A percentile compares a stretch with the other conserved stretches of the same genome.
Evolutionary conservation across 2,888 invertebrate genomes (phyloP).

Genomic region (Brachyptera putata): DNA sequence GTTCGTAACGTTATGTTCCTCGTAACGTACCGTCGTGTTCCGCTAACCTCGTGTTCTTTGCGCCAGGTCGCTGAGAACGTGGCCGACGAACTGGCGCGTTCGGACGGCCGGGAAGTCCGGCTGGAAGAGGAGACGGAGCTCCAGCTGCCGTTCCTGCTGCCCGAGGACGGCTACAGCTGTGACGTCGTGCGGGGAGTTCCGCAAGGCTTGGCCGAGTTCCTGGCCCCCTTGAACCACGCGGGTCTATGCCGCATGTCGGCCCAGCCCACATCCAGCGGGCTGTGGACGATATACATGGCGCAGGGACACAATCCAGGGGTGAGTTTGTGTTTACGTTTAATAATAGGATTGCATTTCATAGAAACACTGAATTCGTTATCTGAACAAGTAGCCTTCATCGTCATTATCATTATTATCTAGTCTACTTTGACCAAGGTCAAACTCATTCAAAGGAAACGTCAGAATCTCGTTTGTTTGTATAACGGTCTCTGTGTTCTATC

Average conservation of each 20-base stretch:
- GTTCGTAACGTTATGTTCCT: no score
- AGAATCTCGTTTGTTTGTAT: no score
- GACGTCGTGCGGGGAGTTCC: conserved; percentile 94
- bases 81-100: conserved; percentile 85
- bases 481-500: no score
- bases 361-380: no score
- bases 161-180: conserved; percentile 97
- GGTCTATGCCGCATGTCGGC: conserved; percentile 86
- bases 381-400: no score
- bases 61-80: conserved; percentile 75
- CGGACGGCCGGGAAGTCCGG: conserved; percentile 84
- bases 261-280: conserved; percentile 85
- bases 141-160: conserved; percentile 85
- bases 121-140: conserved; percentile 90
- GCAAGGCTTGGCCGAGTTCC: conserved; percentile 75
- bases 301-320: conserved; percentile 51
- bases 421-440: no score
- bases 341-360: no score
- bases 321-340: no score
- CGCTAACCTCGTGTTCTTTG: conserved; percentile 29
- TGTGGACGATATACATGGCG: conserved; percentile 93
- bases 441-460: no score
- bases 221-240: conserved; percentile 75
- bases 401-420: no score
- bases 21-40: neutral